Conservation (phyloP, 2,113 vertebrate species). For the Suricata suricatta region DNA sequence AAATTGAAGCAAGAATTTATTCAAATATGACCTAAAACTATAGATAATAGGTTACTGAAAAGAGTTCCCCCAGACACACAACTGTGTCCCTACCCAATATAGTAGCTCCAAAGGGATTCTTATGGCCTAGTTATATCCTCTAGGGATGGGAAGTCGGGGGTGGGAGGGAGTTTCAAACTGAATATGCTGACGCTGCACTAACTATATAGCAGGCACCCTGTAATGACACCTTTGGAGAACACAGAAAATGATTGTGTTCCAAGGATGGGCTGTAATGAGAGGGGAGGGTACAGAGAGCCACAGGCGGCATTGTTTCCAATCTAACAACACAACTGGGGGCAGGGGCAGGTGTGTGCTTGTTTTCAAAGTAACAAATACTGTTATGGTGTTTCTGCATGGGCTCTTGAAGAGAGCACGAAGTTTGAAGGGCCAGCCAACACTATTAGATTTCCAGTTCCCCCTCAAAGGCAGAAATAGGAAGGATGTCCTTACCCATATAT, state of each 20-base stretch:
- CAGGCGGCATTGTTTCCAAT: constrained; percentile 83
- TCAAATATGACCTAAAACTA: constrained; percentile 51
- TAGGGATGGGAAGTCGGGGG: background rate
- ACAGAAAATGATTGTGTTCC: constrained; percentile 83
- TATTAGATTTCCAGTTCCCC: background rate
- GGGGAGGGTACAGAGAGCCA: constrained; percentile 72
- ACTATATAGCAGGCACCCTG: constrained; percentile 62
- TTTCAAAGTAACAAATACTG: constrained; percentile 70
- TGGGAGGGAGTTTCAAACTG: constrained; percentile 29
- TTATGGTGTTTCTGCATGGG: background rate
- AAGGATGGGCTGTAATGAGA: constrained; percentile 82
- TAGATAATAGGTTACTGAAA: constrained; percentile 36
- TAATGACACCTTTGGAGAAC: constrained; percentile 79
- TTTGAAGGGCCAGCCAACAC: background rate
- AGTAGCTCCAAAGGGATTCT: constrained; percentile 49
- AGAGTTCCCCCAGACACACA: constrained; percentile 6
- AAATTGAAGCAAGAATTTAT: constrained; percentile 33
- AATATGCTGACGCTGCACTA: constrained; percentile 80
- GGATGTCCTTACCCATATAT: background rate
- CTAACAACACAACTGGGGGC: constrained; percentile 81
- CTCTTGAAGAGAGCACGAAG: background rate
- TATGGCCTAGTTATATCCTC: constrained; percentile 51
- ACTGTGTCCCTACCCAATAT: background rate
- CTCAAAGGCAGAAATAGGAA: background rate
- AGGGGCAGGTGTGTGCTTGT: constrained; percentile 60